A percentile compares a stretch with the other conserved stretches of the same genome.
Conservation (phyloP, 2,888 invertebrate genomes). For the Brachylomia viminalis region DNA sequence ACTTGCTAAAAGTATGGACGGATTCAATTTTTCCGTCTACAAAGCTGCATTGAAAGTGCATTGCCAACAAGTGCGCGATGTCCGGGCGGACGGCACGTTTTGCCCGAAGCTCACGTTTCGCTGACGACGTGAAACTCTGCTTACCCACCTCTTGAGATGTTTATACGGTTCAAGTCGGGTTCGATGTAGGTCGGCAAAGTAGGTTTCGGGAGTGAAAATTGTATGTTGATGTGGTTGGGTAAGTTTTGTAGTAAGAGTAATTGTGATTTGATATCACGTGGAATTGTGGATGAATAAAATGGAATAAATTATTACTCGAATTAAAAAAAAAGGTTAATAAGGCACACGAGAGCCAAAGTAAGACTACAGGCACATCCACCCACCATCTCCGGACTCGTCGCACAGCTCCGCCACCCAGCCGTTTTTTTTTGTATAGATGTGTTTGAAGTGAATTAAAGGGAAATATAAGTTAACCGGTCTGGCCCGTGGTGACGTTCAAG, state of each 20-base stretch:
- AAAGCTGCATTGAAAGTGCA: conserved; percentile 65
- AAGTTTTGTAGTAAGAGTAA: neutral
- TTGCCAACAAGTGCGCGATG: conserved; percentile 64
- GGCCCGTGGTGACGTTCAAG: too few species aligned
- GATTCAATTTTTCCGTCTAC: conserved; percentile 62
- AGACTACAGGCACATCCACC: too few species aligned
- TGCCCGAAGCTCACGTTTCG: conserved; percentile 65
- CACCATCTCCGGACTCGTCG: neutral
- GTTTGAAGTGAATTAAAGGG: too few species aligned
- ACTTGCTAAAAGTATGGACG: conserved; percentile 36
- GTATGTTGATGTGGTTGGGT: conserved; percentile 6
- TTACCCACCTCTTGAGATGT: conserved; percentile 64
- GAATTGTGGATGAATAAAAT: neutral
- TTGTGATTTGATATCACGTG: conserved; percentile 1
- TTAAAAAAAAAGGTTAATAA: too few species aligned
- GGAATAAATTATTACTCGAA: neutral
- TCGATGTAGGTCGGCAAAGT: conserved; percentile 52
- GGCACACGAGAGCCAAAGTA: too few species aligned
- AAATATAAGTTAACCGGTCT: too few species aligned
- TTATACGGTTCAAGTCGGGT: conserved; percentile 53
- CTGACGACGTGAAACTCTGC: conserved; percentile 62
- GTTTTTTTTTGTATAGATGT: neutral
- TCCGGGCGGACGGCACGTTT: conserved; percentile 65
- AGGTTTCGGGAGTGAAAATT: conserved; percentile 30
- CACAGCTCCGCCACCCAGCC: neutral